phyloP scores from a whole-genome alignment of 2,888 invertebrate genomes.

The Dynastes tityus region DNA sequence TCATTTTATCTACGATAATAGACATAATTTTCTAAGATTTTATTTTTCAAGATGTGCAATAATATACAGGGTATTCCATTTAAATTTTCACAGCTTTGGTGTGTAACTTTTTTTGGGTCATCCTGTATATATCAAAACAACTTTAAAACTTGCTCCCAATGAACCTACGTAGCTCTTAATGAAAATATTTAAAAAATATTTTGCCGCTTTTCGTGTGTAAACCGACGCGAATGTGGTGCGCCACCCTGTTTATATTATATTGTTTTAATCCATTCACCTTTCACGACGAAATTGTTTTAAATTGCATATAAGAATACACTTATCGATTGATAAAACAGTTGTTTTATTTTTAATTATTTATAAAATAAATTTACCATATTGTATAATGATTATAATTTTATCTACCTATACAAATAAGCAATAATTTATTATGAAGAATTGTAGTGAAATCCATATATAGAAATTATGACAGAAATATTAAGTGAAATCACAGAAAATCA shows the following conservation, averaged over 20 bases:
- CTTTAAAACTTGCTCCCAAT: no score
- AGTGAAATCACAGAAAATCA: conserved; percentile 52
- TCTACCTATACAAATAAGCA: conserved; percentile 51
- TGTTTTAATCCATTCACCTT: not conserved
- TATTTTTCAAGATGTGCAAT: no score
- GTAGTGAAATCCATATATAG: conserved; percentile 47
- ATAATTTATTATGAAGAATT: conserved; percentile 50
- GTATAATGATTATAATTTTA: conserved; percentile 40
- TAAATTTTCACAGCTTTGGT: no score
- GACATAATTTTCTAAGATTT: no score
- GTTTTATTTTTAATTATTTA: not conserved
- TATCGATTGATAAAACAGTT: not conserved
- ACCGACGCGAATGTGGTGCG: no score
- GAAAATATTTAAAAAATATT: no score
- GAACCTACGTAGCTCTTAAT: no score
- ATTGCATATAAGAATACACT: not conserved
- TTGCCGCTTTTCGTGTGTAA: no score
- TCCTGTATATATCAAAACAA: no score
- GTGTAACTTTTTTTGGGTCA: no score
- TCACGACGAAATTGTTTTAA: not conserved
- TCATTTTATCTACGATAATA: no score
- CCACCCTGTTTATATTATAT: not conserved
- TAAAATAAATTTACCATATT: conserved; percentile 39
- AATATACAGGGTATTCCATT: no score
- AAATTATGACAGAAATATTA: conserved; percentile 45